Evolutionary conservation across 2,113 vertebrate species (phyloP), one percentile per base, ranked within the genome.

Genomic region (Myanophis thanlyinensis): DNA sequence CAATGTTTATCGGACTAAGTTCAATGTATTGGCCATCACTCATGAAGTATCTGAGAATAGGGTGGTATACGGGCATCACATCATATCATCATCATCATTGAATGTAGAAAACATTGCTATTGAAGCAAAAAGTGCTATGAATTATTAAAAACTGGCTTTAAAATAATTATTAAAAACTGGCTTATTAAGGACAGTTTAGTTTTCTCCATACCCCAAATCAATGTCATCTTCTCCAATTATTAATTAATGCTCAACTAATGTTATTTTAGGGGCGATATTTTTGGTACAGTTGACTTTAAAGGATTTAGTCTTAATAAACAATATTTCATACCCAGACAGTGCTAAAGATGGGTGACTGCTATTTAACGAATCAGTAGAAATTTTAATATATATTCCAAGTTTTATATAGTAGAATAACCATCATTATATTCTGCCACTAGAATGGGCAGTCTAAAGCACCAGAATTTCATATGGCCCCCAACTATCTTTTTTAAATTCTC

Each of bases 231-330:
- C 94, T 47, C 85, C 89, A 92, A 53, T 44, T 96, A 87, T 94
- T 97, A 96, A 96, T 96, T 95, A 96, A 90, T 89, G 18, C 86
- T 91, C 94, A 96, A 94, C 93, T 93, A 89, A 93, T 53, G 48
- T 27, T 49, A 89, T 73, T 92, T 20, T 53, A 51, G n/a, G n/a
- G 30, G 80, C 5, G 30, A 47, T 48, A 15, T 20, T 89, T 56
- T 56, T 18, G 5, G 9, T 48, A 35, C 0, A 89, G 62, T 25
- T 62, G 46, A 87, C n/a, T 67, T 87, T 44, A 67, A 23, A 48
- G 12, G 47, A 51, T 67, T 40, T 44, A 40, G 13, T 2, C 85
- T 2, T 67, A 35, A 35, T 5, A 7, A 62, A 11, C 20, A 35
- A 23, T 88, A 54, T 84, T 49, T 4, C n/a, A 25, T 51, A 52